Percentiles rank a stretch among this genome's conserved stretches.
phyloP scores from a whole-genome alignment of 2,888 invertebrate genomes.

The Hemicrepidius hirtus region DNA sequence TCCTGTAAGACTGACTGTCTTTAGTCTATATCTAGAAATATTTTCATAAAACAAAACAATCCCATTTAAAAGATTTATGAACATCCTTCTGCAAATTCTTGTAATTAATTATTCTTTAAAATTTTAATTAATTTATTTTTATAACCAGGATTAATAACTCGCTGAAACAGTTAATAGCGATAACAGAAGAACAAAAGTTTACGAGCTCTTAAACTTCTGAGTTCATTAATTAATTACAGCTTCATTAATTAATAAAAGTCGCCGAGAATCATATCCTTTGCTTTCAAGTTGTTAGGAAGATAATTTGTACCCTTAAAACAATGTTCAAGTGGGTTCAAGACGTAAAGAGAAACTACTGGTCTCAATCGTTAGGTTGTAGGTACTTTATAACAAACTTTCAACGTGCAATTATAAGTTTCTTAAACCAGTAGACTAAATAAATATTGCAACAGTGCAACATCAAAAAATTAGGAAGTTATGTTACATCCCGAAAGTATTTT shows the following conservation, averaged over 20 bases:
- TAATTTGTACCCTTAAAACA: conserved; percentile 20
- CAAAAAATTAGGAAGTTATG: too few species aligned
- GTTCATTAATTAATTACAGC: conserved; percentile 41
- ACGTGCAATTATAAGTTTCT: conserved; percentile 7
- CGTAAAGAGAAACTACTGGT: conserved; percentile 15
- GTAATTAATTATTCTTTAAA: conserved; percentile 42
- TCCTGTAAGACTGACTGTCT: background rate
- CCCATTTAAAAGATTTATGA: conserved; percentile 30
- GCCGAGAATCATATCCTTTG: conserved; percentile 17
- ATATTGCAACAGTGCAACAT: too few species aligned
- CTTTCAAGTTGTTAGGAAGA: conserved; percentile 10
- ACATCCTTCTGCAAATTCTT: conserved; percentile 27
- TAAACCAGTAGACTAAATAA: background rate
- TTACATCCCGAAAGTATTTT: too few species aligned
- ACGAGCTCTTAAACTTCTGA: conserved; percentile 43
- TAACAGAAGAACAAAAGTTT: conserved; percentile 45
- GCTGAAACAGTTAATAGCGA: conserved; percentile 39
- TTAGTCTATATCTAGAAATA: conserved; percentile 13
- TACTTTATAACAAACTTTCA: background rate
- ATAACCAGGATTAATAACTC: conserved; percentile 41
- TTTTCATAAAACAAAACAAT: conserved; percentile 10
- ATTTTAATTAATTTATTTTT: conserved; percentile 48
- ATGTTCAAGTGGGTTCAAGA: background rate
- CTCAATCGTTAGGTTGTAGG: background rate
- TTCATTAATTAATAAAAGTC: conserved; percentile 41